A percentile compares a stretch with the other conserved stretches of the same genome.
Conservation (phyloP, 2,113 vertebrate species). For the Oryzias melastigma region DNA sequence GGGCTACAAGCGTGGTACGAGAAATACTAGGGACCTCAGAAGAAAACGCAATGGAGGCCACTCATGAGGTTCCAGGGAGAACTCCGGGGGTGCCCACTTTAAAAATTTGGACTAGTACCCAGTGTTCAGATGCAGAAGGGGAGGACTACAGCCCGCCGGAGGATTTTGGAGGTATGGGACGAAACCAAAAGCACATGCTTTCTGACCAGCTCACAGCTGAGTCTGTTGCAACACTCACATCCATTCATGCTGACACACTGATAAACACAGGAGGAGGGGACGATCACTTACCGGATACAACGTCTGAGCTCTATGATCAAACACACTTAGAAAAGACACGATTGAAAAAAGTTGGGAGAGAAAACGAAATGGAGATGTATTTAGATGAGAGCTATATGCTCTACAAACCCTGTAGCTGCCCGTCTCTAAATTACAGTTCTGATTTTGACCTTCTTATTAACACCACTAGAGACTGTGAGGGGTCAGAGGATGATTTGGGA, state of each 20-base stretch:
- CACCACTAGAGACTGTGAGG: constrained; percentile 18
- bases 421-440: constrained; percentile 52
- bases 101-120: constrained; percentile 8
- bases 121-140: constrained; percentile 26
- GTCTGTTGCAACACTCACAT: constrained; percentile 57
- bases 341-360: not conserved
- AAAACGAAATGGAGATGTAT: constrained; percentile 48
- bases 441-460: constrained; percentile 16
- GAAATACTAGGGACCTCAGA: constrained; percentile 70
- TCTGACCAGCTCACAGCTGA: constrained; percentile 36
- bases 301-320: constrained; percentile 12
- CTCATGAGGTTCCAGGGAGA: constrained; percentile 7
- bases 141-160: constrained; percentile 44
- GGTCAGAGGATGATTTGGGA: constrained; percentile 15
- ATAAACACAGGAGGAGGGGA: constrained; percentile 39
- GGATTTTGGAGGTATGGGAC: constrained; percentile 65
- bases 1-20: constrained; percentile 70
- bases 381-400: constrained; percentile 51
- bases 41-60: constrained; percentile 21
- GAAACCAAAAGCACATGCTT: constrained; percentile 49
- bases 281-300: constrained; percentile 24
- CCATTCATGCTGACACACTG: constrained; percentile 49
- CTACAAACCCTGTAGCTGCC: constrained; percentile 73
- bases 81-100: constrained; percentile 10
- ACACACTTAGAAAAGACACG: constrained; percentile 18